Base-by-base conservation (phyloP, 2,113 vertebrate species). In the Paratilapia polleni region DNA sequence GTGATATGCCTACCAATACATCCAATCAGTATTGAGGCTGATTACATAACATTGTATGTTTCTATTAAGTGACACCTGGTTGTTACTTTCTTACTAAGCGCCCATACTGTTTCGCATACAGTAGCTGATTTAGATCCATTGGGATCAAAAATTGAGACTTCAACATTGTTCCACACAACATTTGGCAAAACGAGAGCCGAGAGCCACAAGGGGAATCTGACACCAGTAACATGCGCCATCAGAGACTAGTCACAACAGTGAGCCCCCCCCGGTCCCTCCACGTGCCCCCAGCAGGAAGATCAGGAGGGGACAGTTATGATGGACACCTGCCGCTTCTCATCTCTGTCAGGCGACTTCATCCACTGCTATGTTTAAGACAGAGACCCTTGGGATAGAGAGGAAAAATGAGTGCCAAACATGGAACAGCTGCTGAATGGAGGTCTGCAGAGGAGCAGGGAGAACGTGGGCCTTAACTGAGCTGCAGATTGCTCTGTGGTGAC, bases 251-350 rank as follows among this genome's bases (percentile, higher is more conserved):
- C 84, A 79, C 14, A 76, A 87, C 84, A 79, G 88, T 17, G 15
- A 84, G 78, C 78, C 90, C 70, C 36, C 64, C 64, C 56, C 41
- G 14, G 83, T 84, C 86, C 20, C 78, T 54, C 54, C 59, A 8
- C 6, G 28, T 57, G 78, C 78, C 84, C 74, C 58, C 2, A 15
- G 88, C 80, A 28, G 59, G 15, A 77, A 76, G 56, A 77, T 26
- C 81, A 83, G 59, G 82, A 87, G 64, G 60, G 73, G 63, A 77
- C 24, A 6, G 54, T 68, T 64, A 59, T 92, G 91, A 94, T 89
- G 86, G 92, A 91, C 89, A 93, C 84, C 89, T 94, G 92, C 90
- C 89, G 24, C 76, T 70, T 81, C 81, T 86, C 82, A 87, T 94
- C 70, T 77, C 85, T 85, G 77, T 93, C 91, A 81, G 74, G 31